Evolutionary conservation across 2,113 vertebrate species (phyloP), one percentile per base, ranked within the genome.

Genomic region (Sapajus apella): DNA sequence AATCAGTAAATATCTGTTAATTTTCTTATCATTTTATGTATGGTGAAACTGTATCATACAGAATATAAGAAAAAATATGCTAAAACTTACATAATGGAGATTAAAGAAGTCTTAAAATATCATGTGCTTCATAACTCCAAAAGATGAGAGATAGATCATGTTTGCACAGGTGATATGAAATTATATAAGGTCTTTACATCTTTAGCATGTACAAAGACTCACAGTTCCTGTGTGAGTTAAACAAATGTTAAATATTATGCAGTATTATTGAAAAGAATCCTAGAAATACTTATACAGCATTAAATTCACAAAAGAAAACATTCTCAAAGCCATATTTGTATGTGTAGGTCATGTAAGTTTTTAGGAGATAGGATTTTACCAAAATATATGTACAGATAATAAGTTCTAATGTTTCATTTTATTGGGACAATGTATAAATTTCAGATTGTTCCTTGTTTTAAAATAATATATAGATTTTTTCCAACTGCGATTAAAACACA

Each of bases 201-300:
- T 88, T 76, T 68, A 82, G 40, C 66, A 68, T 91, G 6, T 56
- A 77, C 81, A 35, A 94, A 93, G 20, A 90, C 25, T 91, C 21
- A 79, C 6, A 76, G 70, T 23, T 90, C 17, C 47, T 80, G 21
- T 81, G 20, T 87, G 73, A 95, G 37, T 95, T 90, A 95, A 96
- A 84, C 50, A 87, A 95, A 94, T 92, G 25, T 87, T 94, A 95
- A 92, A 64, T 61, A 92, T 68, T 87, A 83, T 94, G 27, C 72
- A 88, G 30, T 16, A 82, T 84, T 94, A 84, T 72, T 4, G 11
- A 84, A 93, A 87, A 47, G 18, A 96, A 95, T 68, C 21, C 16
- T 23, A 55, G 30, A 92, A 87, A 43, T 90, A 95, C 4, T 52
- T 85, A 76, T 20, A 45, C 6, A 83, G 14, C 20, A 75, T 92